A percentile compares a stretch with the other conserved stretches of the same genome.
These are phyloP conservation scores for Chloroceryle amazona DNA, from an alignment of 2,797 vertebrate species.

Conservation along the genomic window DNA sequence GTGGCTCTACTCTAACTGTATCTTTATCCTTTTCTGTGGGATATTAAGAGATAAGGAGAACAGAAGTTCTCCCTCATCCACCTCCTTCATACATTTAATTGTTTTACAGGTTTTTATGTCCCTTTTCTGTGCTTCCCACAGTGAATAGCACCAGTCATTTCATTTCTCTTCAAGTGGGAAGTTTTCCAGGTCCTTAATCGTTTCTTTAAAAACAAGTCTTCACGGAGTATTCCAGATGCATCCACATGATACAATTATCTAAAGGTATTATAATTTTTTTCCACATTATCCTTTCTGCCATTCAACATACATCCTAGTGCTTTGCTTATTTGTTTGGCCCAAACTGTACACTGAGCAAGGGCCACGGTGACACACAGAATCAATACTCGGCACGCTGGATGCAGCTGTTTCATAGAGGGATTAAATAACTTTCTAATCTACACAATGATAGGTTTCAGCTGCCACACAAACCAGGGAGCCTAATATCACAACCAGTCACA, in stretches of 20 bases:
- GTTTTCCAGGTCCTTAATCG: not conserved
- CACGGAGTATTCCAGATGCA: not conserved
- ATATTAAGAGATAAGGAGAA: not conserved
- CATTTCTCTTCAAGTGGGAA: not conserved
- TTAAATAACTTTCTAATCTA: constrained; percentile 56
- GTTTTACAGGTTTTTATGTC: not conserved
- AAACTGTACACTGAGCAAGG: not conserved
- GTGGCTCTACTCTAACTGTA: not conserved
- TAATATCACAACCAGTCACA: not conserved
- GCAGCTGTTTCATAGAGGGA: constrained; percentile 43
- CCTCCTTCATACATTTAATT: not conserved
- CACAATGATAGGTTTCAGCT: constrained; percentile 45
- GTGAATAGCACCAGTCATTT: not conserved
- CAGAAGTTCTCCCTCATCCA: not conserved
- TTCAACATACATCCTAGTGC: not conserved
- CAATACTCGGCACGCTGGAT: not conserved
- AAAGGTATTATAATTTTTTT: constrained; percentile 36
- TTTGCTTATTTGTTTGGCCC: constrained; percentile 5
- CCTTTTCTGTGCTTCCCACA: not conserved
- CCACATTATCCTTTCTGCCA: not conserved
- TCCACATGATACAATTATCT: not conserved
- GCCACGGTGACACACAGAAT: not conserved
- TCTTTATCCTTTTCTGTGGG: not conserved
- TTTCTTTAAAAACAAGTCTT: constrained; percentile 3
- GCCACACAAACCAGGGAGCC: not conserved